Conservation (phyloP, 2,113 vertebrate genomes). For the Trogon surrucura region DNA sequence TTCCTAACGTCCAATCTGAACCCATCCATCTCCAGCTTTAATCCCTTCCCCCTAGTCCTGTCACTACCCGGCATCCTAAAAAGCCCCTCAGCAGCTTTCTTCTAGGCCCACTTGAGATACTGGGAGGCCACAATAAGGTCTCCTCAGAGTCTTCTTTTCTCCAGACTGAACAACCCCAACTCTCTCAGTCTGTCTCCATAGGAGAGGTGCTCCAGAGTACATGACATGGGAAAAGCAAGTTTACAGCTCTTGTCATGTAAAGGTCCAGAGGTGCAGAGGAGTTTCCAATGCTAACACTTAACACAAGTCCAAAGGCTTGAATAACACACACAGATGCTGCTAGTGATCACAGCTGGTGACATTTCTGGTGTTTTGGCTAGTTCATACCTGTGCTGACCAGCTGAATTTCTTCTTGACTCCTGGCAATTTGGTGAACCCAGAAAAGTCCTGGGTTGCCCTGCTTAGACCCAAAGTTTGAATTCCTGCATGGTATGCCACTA, state of each 20-base stretch:
- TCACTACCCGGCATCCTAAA: too few species aligned
- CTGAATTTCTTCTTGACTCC: background rate
- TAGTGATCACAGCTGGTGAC: fast-evolving
- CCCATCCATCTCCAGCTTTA: too few species aligned
- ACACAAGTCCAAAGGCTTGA: background rate
- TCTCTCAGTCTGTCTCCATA: too few species aligned
- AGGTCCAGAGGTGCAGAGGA: background rate
- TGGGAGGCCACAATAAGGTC: too few species aligned
- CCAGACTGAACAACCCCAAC: too few species aligned
- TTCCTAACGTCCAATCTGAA: too few species aligned
- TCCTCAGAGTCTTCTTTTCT: too few species aligned
- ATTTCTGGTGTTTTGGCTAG: background rate
- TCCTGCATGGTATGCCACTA: background rate
- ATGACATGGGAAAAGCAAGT: background rate
- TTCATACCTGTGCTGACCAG: background rate
- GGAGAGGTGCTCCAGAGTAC: too few species aligned
- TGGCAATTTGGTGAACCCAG: background rate
- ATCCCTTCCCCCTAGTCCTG: too few species aligned
- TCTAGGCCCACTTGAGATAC: too few species aligned
- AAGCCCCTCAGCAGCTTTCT: too few species aligned
- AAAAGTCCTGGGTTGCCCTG: too few species aligned
- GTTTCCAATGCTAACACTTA: background rate
- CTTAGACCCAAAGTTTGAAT: background rate
- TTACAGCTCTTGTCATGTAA: background rate
- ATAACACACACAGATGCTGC: background rate